Percentiles rank a stretch among this genome's conserved stretches.
phyloP scores from a whole-genome alignment of 1,140 invertebrate genomes.

The Helicoverpa armigera region DNA sequence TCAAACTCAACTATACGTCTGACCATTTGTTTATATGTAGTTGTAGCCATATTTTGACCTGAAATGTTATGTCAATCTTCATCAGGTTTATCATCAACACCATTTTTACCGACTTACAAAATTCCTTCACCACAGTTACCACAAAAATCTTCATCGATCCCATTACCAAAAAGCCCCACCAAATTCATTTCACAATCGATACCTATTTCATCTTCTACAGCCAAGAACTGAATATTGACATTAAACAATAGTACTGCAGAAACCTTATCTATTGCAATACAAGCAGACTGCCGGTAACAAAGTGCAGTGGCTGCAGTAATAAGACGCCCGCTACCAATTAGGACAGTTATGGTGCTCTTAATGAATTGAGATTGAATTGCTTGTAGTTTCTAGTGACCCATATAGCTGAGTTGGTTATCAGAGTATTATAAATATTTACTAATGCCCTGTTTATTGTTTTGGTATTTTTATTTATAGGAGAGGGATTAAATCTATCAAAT shows the following conservation, averaged over 20 bases:
- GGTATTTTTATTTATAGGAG: no score
- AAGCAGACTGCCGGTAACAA: background rate
- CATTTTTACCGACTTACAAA: background rate
- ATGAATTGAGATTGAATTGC: slow-evolving; percentile 11
- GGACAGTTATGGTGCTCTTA: background rate
- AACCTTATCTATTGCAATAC: background rate
- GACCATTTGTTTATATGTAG: no score
- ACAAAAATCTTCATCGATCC: background rate
- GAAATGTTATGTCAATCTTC: no score
- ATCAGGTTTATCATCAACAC: background rate
- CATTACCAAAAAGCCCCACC: background rate
- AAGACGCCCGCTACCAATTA: slow-evolving; percentile 12
- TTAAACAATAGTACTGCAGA: background rate
- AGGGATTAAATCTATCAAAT: no score
- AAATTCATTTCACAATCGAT: no score
- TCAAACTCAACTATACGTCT: no score
- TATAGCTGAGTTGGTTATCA: background rate
- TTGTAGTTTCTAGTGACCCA: background rate
- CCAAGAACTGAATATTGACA: no score
- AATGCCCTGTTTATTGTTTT: background rate
- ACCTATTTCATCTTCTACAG: no score
- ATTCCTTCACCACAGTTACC: background rate
- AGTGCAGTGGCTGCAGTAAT: background rate
- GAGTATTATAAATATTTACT: no score
- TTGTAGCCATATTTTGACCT: no score